A percentile compares a stretch with the other conserved stretches of the same genome.
These are phyloP conservation scores for Goniozus legneri DNA, from an alignment of 1,140 invertebrate species.

Conservation along the genomic window DNA sequence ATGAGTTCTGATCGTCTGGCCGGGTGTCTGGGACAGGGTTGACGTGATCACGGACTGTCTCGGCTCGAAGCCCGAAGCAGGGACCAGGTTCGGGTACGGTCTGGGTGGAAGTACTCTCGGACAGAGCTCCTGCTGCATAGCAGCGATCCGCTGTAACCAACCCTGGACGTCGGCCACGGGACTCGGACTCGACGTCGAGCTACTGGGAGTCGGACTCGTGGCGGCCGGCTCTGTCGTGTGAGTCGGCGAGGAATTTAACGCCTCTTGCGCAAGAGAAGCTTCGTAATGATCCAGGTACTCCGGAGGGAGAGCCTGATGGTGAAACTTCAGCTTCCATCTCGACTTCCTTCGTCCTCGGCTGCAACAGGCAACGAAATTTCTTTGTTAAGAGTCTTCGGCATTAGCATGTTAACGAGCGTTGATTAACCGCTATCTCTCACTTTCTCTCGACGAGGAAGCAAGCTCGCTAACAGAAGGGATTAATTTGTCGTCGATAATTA, in stretches of 20 bases:
- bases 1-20: conserved; percentile 15
- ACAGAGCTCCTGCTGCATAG: conserved; percentile 60
- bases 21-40: conserved; percentile 28
- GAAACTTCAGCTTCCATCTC: conserved; percentile 75
- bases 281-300: conserved; percentile 79
- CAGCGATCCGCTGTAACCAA: conserved; percentile 69
- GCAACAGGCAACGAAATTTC: conserved; percentile 20
- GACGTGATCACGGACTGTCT: conserved; percentile 43
- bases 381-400: no score
- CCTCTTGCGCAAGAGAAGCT: conserved; percentile 61
- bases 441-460: no score
- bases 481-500: conserved; percentile 1
- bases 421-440: no score
- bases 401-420: no score
- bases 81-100: conserved; percentile 9
- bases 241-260: conserved; percentile 34
- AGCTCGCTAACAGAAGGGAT: no score
- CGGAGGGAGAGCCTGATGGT: conserved; percentile 75
- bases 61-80: conserved; percentile 12
- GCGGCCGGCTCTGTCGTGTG: conserved; percentile 20
- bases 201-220: conserved; percentile 31
- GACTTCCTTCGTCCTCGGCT: conserved; percentile 62
- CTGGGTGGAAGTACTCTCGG: conserved; percentile 21
- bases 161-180: conserved; percentile 59
- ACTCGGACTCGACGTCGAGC: conserved; percentile 43